A percentile compares a stretch with the other conserved stretches of the same genome.
Conservation (phyloP, 2,113 vertebrate genomes). For the Bostrychus sinensis region DNA sequence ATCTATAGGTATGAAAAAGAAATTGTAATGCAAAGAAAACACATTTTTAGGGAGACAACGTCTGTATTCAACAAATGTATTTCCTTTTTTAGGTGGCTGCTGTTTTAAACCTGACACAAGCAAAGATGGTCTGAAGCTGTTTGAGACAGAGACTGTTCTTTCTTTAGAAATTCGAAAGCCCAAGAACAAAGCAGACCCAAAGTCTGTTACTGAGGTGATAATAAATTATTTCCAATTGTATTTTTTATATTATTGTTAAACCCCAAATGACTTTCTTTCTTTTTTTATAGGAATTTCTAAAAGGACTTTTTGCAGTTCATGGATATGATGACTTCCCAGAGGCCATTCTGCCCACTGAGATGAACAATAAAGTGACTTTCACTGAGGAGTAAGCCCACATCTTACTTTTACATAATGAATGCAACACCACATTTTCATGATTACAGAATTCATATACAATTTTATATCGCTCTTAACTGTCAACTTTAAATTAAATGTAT, state of each 20-base stretch:
- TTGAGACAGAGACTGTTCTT: constrained; percentile 69
- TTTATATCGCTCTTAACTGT: too few species aligned
- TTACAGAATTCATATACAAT: too few species aligned
- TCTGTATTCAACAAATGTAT: neutral
- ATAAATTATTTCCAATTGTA: neutral
- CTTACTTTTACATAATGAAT: neutral
- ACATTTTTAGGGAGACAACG: too few species aligned
- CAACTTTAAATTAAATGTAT: neutral
- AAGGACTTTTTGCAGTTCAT: neutral
- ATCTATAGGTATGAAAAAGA: too few species aligned
- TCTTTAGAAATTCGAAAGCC: constrained; percentile 62
- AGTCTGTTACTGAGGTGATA: constrained; percentile 20
- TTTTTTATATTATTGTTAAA: neutral
- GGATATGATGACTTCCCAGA: constrained; percentile 52
- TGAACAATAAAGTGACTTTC: constrained; percentile 48
- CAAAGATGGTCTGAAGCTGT: constrained; percentile 57
- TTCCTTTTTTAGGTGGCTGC: constrained; percentile 56
- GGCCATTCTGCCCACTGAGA: constrained; percentile 34
- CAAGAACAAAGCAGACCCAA: constrained; percentile 38
- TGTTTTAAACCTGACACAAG: constrained; percentile 66
- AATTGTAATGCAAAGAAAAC: too few species aligned
- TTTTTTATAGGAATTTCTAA: constrained; percentile 23
- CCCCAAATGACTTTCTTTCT: neutral
- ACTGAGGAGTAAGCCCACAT: constrained; percentile 41
- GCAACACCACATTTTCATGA: neutral